phyloP scores from a whole-genome alignment of 2,888 invertebrate genomes.

The Chalcis sispes region DNA sequence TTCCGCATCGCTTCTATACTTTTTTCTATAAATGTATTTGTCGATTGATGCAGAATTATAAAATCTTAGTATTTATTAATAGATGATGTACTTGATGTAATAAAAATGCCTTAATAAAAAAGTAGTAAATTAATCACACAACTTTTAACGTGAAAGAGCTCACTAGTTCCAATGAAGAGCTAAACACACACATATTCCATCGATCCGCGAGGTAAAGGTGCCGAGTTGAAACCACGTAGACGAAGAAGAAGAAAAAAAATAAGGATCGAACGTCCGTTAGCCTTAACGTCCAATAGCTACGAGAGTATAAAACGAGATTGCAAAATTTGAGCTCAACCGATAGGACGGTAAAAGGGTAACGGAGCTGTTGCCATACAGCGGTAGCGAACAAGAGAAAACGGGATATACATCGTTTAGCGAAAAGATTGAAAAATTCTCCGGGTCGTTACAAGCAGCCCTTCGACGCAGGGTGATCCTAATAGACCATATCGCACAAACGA shows the following conservation, averaged over 20 bases:
- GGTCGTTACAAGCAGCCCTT: slow-evolving; percentile 33
- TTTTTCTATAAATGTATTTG: no score
- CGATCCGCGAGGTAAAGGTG: slow-evolving; percentile 2
- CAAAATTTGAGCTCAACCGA: slow-evolving; percentile 30
- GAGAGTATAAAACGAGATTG: slow-evolving; percentile 54
- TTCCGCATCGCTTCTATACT: no score
- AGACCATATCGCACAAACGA: slow-evolving; percentile 31
- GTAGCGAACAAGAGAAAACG: no score
- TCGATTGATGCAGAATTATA: no score
- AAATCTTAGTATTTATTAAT: no score
- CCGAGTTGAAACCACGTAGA: neutral
- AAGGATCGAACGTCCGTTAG: slow-evolving; percentile 14
- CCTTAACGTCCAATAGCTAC: slow-evolving; percentile 24
- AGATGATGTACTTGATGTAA: no score
- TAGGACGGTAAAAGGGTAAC: no score
- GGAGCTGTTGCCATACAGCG: no score
- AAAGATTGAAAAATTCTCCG: slow-evolving; percentile 53
- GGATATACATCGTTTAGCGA: slow-evolving; percentile 51
- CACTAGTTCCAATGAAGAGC: neutral
- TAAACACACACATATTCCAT: neutral
- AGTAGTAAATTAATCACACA: no score
- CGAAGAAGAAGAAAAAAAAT: slow-evolving; percentile 18
- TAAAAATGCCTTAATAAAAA: no score
- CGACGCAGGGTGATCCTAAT: slow-evolving; percentile 26
- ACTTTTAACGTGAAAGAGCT: no score